Evolutionary conservation across 2,888 invertebrate species (phyloP), one percentile per base, ranked within the genome.

Genomic region (Frankliniella intonsa): DNA sequence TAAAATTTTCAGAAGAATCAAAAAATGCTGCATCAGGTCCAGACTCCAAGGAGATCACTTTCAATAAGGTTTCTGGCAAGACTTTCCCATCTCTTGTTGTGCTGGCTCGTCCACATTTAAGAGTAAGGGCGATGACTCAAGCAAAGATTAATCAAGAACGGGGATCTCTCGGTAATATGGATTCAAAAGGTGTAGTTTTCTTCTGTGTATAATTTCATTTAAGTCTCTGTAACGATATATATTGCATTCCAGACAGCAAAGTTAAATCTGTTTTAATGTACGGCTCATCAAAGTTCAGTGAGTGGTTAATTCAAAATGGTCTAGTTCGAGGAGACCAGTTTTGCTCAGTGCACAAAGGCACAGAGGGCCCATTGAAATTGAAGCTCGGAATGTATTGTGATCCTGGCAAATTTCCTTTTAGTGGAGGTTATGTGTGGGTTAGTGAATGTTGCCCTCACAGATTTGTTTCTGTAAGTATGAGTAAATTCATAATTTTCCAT

Each of bases 381-480:
- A 95, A 96, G 86, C 88, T 96, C 10, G 94, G 93, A 90, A 95
- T 95, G 92, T 96, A 95, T 87, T 95, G 94, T 0, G 96, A 96
- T 87, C 93, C 93, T 0, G 91, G 93, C 0, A 95, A 95, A 85
- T 95, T 96, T 87, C 95, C 95, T 0, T 95, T 93, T 87, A 95
- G 95, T 0, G 96, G 96, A 0, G 96, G 96, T 62, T 96, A 96
- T 86, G 96, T 96, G 0, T 96, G 96, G 96, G 95, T 96, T 84
- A 94, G 94, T 0, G 94, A 94, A 84, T 96, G 96, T 86, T 96
- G 96, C 85, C 94, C 95, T 0, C 93, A 94, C 12, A 91, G 94
- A 80, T 95, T 94, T 87, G 94, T 96, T 8, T 96, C 96, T 0
- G 95, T 86, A 81, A 84, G 85, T 85, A 9, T 5, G 50, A 50